A percentile compares a stretch with the other conserved stretches of the same genome.
Evolutionary conservation across 2,797 vertebrate species (phyloP).

Genomic region (Ctenochaetus hawaiiensis): DNA sequence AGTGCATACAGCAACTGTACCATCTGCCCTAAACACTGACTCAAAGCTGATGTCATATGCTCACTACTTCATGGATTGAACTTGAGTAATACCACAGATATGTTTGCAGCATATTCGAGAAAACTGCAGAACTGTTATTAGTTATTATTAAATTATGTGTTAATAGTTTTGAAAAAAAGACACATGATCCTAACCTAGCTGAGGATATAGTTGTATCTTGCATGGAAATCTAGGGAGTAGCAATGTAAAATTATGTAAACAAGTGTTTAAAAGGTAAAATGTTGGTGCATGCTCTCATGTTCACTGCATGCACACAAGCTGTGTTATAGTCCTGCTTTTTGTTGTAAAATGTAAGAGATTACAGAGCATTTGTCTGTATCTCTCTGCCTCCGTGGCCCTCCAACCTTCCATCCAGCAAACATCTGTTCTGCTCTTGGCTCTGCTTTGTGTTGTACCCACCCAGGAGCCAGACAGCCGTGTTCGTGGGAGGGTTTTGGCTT

Average conservation of each 20-base stretch:
- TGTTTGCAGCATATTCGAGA: background rate
- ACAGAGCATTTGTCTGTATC: constrained; percentile 34
- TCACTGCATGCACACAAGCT: constrained; percentile 9
- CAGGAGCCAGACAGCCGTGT: constrained; percentile 46
- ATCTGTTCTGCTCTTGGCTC: constrained; percentile 49
- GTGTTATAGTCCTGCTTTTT: constrained; percentile 31
- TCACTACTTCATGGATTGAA: background rate
- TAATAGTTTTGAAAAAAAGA: background rate
- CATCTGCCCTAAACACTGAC: constrained; percentile 14
- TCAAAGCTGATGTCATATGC: background rate
- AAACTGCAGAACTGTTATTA: background rate
- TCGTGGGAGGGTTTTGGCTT: constrained; percentile 43
- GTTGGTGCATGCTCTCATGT: constrained; percentile 7
- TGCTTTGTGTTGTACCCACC: constrained; percentile 26
- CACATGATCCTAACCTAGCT: too few species aligned
- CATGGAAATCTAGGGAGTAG: background rate
- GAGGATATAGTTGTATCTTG: background rate
- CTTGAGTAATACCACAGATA: background rate
- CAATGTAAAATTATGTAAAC: background rate
- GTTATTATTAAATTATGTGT: background rate
- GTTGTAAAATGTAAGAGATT: constrained; percentile 43
- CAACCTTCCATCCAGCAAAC: constrained; percentile 37
- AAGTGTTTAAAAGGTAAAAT: background rate
- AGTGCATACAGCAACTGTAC: background rate
- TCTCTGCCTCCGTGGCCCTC: constrained; percentile 7